Evolutionary conservation across 2,888 invertebrate species (phyloP).

Genomic region (Agonopterix subpropinquella): DNA sequence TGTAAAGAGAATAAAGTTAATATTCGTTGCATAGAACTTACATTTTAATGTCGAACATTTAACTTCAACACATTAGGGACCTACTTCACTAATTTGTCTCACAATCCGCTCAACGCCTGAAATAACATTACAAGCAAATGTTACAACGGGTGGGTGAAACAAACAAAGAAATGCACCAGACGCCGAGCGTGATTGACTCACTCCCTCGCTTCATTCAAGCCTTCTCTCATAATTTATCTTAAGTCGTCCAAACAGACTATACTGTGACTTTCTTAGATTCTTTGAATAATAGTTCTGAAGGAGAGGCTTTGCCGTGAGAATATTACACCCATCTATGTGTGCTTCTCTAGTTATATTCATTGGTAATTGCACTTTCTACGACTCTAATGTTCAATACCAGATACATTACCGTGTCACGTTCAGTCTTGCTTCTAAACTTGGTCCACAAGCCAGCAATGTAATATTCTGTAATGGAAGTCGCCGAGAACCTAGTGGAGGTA

Average conservation of each 20-base stretch:
- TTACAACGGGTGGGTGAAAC: too few relatives aligned
- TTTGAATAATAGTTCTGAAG: conserved; percentile 17
- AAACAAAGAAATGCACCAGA: background rate
- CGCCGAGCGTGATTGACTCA: too few relatives aligned
- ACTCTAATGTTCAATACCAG: conserved; percentile 4
- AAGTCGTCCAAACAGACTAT: background rate
- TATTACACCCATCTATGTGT: conserved; percentile 30
- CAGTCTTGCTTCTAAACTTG: conserved; percentile 2
- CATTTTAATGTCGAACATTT: too few relatives aligned
- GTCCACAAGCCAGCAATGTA: conserved; percentile 21
- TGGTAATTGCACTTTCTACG: conserved; percentile 22
- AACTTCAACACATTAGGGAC: too few relatives aligned
- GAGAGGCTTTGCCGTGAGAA: conserved; percentile 25
- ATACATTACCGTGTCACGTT: conserved; percentile 19
- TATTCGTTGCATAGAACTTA: too few relatives aligned
- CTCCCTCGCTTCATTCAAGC: background rate
- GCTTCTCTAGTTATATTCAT: conserved; percentile 30
- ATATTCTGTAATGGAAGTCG: conserved; percentile 25
- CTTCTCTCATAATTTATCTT: conserved; percentile 7
- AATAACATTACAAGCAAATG: too few relatives aligned
- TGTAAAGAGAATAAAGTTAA: too few relatives aligned
- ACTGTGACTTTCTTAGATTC: conserved; percentile 10
- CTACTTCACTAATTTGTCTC: too few relatives aligned
- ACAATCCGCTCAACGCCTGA: too few relatives aligned
- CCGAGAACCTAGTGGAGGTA: conserved; percentile 62